Evolutionary conservation across 53 echinoderm and acorn worm genomes (phyloP).

Genomic region (Henricia sp.): DNA sequence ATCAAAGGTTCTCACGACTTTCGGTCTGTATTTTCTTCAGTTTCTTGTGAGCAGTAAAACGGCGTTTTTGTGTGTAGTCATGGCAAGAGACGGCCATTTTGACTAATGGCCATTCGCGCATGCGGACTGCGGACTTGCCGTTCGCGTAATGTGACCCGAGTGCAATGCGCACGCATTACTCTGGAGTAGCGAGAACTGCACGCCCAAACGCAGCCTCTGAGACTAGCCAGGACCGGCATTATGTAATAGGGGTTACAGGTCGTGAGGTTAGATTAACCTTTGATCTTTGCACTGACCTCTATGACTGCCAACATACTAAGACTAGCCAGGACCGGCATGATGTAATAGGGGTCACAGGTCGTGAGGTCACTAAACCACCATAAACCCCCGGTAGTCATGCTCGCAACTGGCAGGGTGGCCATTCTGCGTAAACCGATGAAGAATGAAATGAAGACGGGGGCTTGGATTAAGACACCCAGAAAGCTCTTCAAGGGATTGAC

Average conservation of each 20-base stretch:
- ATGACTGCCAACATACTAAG: slow-evolving; percentile 92
- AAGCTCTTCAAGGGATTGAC: slow-evolving; percentile 96
- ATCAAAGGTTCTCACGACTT: too few relatives aligned
- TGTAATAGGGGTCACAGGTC: slow-evolving; percentile 85
- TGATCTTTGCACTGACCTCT: slow-evolving; percentile 57
- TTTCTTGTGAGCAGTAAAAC: too few relatives aligned
- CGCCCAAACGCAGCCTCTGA: too few relatives aligned
- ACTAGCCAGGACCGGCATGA: slow-evolving; percentile 88
- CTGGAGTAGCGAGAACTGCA: too few relatives aligned
- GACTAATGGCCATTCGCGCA: too few relatives aligned
- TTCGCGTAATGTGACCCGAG: too few relatives aligned
- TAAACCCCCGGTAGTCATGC: slow-evolving; percentile 89
- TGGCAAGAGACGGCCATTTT: too few relatives aligned
- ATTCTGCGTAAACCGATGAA: slow-evolving; percentile 93
- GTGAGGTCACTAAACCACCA: slow-evolving; percentile 94
- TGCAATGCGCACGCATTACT: too few relatives aligned
- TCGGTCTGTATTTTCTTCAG: too few relatives aligned
- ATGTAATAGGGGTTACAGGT: slow-evolving; percentile 92
- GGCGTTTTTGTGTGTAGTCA: too few relatives aligned
- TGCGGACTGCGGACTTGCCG: too few relatives aligned
- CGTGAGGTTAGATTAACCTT: too few relatives aligned
- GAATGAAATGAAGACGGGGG: slow-evolving; percentile 97
- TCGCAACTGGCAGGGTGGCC: slow-evolving; percentile 93
- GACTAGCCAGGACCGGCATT: slow-evolving; percentile 88
- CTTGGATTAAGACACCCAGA: slow-evolving; percentile 81